phyloP scores from a whole-genome alignment of 2,797 vertebrate species.

The Atherinosoma microstoma region DNA sequence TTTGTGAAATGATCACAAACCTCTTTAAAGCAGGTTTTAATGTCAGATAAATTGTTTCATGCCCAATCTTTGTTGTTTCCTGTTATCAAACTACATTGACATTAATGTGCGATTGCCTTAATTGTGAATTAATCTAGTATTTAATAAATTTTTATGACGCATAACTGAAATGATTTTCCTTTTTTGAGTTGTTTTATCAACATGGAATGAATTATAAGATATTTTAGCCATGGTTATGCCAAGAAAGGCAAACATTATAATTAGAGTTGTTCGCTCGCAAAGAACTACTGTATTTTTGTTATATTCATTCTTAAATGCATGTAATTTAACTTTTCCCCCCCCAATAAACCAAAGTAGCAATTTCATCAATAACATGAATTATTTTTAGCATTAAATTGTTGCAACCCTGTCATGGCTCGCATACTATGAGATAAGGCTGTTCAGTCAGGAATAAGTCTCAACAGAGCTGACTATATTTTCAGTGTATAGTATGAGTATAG shows the following conservation, averaged over 20 bases:
- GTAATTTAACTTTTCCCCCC: too few relatives aligned
- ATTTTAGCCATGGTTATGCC: background rate
- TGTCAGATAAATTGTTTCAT: background rate
- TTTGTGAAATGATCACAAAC: background rate
- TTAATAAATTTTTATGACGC: background rate
- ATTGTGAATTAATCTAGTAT: background rate
- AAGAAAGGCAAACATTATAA: background rate
- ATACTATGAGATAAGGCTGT: too few relatives aligned
- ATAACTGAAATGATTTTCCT: background rate
- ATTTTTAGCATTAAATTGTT: too few relatives aligned
- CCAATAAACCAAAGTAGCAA: too few relatives aligned
- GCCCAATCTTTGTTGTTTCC: background rate
- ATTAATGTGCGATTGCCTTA: background rate
- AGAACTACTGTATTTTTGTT: too few relatives aligned
- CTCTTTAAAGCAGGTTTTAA: slow-evolving; percentile 2
- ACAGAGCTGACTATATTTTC: background rate
- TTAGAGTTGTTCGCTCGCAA: background rate
- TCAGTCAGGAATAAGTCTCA: too few relatives aligned
- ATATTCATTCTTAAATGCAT: too few relatives aligned
- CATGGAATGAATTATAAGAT: background rate
- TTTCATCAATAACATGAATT: too few relatives aligned
- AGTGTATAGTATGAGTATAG: background rate
- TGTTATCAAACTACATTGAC: background rate
- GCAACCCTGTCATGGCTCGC: too few relatives aligned
- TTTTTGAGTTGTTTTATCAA: background rate